These are phyloP conservation scores for Tetraneura akinire DNA, from an alignment of 1,140 invertebrate species.

Conservation along the genomic window DNA sequence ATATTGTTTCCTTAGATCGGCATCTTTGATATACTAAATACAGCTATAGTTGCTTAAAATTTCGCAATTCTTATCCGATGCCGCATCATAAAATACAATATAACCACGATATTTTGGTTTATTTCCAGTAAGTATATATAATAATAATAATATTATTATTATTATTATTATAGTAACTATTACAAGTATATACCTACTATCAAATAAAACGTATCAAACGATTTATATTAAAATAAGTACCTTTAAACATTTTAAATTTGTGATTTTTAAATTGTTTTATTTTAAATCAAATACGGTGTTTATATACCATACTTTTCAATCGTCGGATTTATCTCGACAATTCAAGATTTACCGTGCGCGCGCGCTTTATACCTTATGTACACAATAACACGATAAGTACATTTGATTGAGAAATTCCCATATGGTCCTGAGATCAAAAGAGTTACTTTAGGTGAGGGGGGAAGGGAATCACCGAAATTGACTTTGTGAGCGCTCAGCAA, in stretches of 20 bases:
- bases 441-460: slow-evolving; percentile 20
- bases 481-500: slow-evolving; percentile 44
- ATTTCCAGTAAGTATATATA: too few relatives aligned
- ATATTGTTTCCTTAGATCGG: slow-evolving; percentile 28
- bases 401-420: slow-evolving; percentile 36
- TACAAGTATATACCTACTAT: too few relatives aligned
- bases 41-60: not conserved
- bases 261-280: too few relatives aligned
- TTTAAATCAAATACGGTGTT: too few relatives aligned
- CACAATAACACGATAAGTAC: not conserved
- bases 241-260: too few relatives aligned
- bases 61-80: slow-evolving; percentile 12
- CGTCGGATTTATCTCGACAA: not conserved
- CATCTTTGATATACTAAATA: not conserved
- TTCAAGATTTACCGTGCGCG: not conserved
- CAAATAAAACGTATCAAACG: too few relatives aligned
- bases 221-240: too few relatives aligned
- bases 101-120: too few relatives aligned
- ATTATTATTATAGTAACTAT: too few relatives aligned
- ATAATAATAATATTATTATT: too few relatives aligned
- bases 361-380: not conserved
- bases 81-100: not conserved
- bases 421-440: slow-evolving; percentile 40
- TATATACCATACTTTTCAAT: too few relatives aligned
- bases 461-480: slow-evolving; percentile 25